Evolutionary conservation across 2,113 vertebrate species (phyloP).

Genomic region (Osmerus mordax): DNA sequence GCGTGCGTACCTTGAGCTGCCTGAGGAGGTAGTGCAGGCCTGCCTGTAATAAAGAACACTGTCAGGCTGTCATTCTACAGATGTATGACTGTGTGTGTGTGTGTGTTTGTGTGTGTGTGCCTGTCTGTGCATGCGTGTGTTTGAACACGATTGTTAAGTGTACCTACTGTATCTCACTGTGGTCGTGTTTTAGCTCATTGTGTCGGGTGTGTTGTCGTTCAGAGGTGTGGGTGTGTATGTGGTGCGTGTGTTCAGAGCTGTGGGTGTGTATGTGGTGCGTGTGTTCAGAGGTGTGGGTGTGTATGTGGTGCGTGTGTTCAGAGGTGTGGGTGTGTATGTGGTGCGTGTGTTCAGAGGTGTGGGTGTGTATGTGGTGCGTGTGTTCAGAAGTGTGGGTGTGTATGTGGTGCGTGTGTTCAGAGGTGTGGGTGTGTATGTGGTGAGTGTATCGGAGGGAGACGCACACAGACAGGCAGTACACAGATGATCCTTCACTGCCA

Average conservation of each 20-base stretch:
- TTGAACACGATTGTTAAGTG: neutral
- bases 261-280: too few species aligned
- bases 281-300: neutral
- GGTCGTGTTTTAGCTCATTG: neutral
- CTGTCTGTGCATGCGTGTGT: conserved; percentile 4
- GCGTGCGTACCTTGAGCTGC: neutral
- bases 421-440: too few species aligned
- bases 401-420: too few species aligned
- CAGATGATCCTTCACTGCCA: conserved; percentile 52
- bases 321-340: too few species aligned
- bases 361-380: too few species aligned
- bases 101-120: neutral
- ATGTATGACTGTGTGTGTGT: neutral
- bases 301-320: too few species aligned
- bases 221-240: too few species aligned
- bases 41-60: neutral
- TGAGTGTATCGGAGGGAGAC: conserved; percentile 12
- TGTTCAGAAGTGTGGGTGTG: too few species aligned
- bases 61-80: neutral
- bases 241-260: too few species aligned
- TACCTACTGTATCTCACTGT: neutral
- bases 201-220: too few species aligned
- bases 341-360: neutral
- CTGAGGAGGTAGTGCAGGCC: neutral
- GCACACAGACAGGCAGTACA: conserved; percentile 25